Evolutionary conservation across 2,113 vertebrate species (phyloP).

Genomic region (Ctenodactylus gundi): DNA sequence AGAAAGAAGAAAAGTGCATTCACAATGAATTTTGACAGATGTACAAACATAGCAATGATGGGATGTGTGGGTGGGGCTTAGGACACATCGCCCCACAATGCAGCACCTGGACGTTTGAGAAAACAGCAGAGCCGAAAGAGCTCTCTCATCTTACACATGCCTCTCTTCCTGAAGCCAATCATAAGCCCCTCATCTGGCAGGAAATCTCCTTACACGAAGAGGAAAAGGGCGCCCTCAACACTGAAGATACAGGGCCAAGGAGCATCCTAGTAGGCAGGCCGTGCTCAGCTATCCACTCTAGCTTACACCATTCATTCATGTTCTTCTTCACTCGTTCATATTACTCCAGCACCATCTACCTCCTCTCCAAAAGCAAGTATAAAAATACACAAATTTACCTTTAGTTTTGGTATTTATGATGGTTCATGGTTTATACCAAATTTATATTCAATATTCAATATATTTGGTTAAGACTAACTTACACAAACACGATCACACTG

Average conservation of each 20-base stretch:
- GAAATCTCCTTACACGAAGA: neutral
- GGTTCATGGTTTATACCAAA: neutral
- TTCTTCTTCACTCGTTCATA: neutral
- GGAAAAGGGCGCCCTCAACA: too few species aligned
- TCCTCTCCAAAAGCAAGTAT: neutral
- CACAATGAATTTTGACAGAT: neutral
- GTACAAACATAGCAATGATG: neutral
- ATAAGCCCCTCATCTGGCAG: neutral
- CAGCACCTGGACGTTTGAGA: neutral
- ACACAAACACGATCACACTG: neutral
- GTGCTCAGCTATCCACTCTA: neutral
- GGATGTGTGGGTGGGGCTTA: neutral
- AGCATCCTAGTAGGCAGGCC: neutral
- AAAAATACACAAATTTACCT: neutral
- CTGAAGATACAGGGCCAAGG: neutral
- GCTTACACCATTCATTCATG: neutral
- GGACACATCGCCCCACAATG: neutral
- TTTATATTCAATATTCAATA: neutral
- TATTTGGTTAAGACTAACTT: too few species aligned
- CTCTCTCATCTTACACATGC: neutral
- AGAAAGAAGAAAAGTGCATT: neutral
- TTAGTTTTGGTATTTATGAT: neutral
- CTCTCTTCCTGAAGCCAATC: neutral
- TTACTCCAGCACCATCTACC: neutral
- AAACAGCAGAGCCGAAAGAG: neutral